Evolutionary conservation across 2,113 vertebrate genomes (phyloP).

Genomic region (Sorex fumeus): DNA sequence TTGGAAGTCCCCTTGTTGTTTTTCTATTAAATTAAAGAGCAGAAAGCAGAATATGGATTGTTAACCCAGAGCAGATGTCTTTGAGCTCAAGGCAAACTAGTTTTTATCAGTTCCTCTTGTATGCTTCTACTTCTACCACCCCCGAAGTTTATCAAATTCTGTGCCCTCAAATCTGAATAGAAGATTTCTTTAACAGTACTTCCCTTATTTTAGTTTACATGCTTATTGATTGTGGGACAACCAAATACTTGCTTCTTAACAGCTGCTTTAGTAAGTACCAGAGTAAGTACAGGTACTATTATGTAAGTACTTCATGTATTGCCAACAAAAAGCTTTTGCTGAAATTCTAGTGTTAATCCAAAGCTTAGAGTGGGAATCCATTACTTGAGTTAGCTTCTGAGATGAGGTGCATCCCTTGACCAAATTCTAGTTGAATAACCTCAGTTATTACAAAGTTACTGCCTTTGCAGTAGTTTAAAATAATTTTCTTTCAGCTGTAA

Average conservation of each 20-base stretch:
- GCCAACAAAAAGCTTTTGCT: conserved; percentile 38
- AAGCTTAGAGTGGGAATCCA: conserved; percentile 5
- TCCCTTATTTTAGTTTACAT: not conserved
- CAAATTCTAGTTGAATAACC: conserved; percentile 32
- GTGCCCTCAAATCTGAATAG: not conserved
- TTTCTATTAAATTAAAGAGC: not conserved
- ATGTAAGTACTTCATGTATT: not conserved
- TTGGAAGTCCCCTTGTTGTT: not conserved
- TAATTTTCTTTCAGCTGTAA: conserved; percentile 6
- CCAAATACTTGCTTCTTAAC: not conserved
- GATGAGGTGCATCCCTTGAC: not conserved
- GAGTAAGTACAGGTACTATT: no score
- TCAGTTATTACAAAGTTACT: conserved; percentile 2
- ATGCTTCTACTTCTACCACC: not conserved
- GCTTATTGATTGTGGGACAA: not conserved
- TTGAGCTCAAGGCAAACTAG: not conserved
- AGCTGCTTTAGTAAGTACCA: not conserved
- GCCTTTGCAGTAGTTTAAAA: conserved; percentile 17
- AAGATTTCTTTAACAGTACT: not conserved
- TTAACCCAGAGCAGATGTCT: not conserved
- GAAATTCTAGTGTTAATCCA: not conserved
- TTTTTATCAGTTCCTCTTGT: not conserved
- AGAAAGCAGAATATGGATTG: not conserved
- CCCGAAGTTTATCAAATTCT: not conserved
- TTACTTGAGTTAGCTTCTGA: conserved; percentile 9